Evolutionary conservation across 1,140 invertebrate species (phyloP).

Genomic region (Penaeus japonicus): DNA sequence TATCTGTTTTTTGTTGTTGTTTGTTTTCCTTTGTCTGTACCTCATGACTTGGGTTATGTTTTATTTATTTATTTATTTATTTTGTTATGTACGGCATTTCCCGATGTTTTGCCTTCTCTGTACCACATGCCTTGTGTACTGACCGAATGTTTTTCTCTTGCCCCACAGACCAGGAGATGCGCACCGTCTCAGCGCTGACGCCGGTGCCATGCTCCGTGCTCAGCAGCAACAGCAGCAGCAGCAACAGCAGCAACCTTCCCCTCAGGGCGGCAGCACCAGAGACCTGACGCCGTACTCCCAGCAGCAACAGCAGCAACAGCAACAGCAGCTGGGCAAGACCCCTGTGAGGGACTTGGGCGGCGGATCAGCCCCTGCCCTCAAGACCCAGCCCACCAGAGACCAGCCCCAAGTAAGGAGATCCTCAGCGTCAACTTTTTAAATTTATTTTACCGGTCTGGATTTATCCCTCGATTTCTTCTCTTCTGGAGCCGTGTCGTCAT

Average conservation of each 20-base stretch:
- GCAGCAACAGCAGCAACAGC: slow-evolving; percentile 2
- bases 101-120: background rate
- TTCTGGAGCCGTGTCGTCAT: no score
- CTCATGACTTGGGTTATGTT: no score
- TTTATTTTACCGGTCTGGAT: no score
- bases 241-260: slow-evolving; percentile 25
- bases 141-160: background rate
- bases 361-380: slow-evolving; percentile 58
- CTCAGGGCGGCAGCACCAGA: background rate
- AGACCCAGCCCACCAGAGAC: slow-evolving; percentile 52
- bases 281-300: slow-evolving; percentile 24
- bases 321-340: slow-evolving; percentile 52
- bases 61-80: background rate
- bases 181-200: slow-evolving; percentile 50
- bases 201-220: slow-evolving; percentile 48
- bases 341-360: slow-evolving; percentile 56
- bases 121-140: no score
- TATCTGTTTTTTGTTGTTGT: no score
- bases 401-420: slow-evolving; percentile 30
- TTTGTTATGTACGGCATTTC: background rate
- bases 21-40: background rate
- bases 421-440: no score
- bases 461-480: no score
- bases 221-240: slow-evolving; percentile 51
- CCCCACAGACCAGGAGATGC: slow-evolving; percentile 58